phyloP scores from a whole-genome alignment of 2,113 vertebrate genomes.

The Oxygymnocypris stewartii region DNA sequence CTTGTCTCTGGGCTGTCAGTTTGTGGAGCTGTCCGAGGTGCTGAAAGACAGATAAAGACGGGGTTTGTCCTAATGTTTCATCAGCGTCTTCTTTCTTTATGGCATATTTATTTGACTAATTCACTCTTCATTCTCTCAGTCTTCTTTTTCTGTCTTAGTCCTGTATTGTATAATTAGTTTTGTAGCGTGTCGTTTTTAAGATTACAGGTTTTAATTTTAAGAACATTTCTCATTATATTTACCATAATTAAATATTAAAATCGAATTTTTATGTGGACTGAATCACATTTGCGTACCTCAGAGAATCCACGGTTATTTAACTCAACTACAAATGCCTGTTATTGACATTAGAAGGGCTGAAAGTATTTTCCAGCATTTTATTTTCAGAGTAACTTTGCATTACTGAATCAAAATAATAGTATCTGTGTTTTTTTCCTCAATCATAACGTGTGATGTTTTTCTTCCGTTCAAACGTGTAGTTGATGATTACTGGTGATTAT shows the following conservation, averaged over 20 bases:
- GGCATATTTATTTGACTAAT: neutral
- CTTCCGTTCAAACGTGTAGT: neutral
- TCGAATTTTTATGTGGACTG: neutral
- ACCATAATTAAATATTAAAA: neutral
- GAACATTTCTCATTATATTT: neutral
- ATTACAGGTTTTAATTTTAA: neutral
- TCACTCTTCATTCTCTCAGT: neutral
- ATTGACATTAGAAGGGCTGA: no score
- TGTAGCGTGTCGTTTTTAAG: neutral
- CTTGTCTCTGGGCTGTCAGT: slow-evolving; percentile 2
- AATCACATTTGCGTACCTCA: neutral
- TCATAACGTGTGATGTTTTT: neutral
- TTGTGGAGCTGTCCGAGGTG: slow-evolving; percentile 52
- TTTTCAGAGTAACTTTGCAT: neutral
- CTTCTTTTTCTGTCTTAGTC: neutral
- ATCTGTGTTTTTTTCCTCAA: neutral
- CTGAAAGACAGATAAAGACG: slow-evolving; percentile 39
- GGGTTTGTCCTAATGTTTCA: neutral
- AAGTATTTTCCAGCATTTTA: neutral
- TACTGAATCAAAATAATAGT: neutral
- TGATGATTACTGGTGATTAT: neutral
- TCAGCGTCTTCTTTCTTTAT: neutral
- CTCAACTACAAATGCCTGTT: neutral
- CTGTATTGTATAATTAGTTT: neutral
- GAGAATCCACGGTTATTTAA: neutral